phyloP scores from a whole-genome alignment of 2,797 vertebrate species.

The Clarias fuscus region DNA sequence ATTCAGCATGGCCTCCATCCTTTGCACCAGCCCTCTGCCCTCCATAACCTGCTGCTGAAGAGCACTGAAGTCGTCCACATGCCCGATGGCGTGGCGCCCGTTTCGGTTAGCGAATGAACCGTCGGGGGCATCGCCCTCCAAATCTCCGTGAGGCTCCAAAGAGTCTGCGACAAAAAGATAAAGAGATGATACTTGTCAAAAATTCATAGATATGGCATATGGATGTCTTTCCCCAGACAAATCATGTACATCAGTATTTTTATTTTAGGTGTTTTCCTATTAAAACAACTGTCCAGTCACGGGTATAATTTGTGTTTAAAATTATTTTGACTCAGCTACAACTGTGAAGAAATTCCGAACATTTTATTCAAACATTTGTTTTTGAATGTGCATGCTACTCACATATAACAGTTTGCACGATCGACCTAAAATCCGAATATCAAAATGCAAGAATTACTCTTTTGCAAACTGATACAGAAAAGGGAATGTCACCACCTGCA shows the following conservation, averaged over 20 bases:
- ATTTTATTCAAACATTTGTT: no score
- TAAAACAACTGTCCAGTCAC: neutral
- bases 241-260: neutral
- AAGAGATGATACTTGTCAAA: neutral
- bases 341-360: no score
- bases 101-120: constrained; percentile 78
- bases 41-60: constrained; percentile 86
- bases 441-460: no score
- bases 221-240: neutral
- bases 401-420: no score
- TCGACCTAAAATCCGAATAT: no score
- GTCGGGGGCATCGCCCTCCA: constrained; percentile 72
- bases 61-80: constrained; percentile 82
- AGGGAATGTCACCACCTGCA: no score
- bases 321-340: neutral
- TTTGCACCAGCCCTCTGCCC: constrained; percentile 77
- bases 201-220: neutral
- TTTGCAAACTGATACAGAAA: no score
- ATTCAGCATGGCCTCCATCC: constrained; percentile 76
- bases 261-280: neutral
- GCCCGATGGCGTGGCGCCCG: constrained; percentile 79
- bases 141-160: constrained; percentile 73
- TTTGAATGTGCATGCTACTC: no score
- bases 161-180: constrained; percentile 56
- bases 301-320: neutral